phyloP scores from a whole-genome alignment of 1,140 invertebrate species.

The Magallana ariakensis region DNA sequence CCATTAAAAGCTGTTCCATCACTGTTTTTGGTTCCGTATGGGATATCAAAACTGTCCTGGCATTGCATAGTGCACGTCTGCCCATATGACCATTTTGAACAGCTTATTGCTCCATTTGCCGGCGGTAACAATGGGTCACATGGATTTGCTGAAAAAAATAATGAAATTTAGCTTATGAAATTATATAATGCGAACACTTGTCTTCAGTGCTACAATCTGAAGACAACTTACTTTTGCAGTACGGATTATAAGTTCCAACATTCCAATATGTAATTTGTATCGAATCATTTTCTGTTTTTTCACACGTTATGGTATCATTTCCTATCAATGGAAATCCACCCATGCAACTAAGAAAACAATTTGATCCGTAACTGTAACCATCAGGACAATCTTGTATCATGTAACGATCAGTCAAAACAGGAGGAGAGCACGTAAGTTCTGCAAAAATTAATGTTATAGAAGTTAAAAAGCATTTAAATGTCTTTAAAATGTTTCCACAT shows the following conservation, averaged over 20 bases:
- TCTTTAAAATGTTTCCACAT: no score
- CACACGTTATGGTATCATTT: conserved; percentile 15
- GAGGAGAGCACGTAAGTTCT: not conserved
- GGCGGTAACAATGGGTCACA: not conserved
- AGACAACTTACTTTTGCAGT: not conserved
- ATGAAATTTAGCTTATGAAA: not conserved
- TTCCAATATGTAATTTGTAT: not conserved
- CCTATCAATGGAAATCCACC: conserved; percentile 5
- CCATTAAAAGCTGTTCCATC: not conserved
- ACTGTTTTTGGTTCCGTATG: not conserved
- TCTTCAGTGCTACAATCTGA: not conserved
- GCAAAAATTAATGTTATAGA: not conserved
- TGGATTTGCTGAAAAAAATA: conserved; percentile 18
- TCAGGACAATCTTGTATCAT: not conserved
- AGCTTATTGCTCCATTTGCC: conserved; percentile 1
- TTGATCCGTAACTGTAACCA: conserved; percentile 6
- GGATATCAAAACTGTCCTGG: not conserved
- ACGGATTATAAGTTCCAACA: not conserved
- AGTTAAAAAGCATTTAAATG: not conserved
- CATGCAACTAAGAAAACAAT: not conserved
- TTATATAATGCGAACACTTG: not conserved
- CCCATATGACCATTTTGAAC: not conserved
- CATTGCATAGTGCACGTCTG: conserved; percentile 14
- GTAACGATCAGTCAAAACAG: not conserved
- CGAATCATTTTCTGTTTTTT: not conserved